Evolutionary conservation across 2,888 invertebrate species (phyloP).

Genomic region (Clunio marinus): DNA sequence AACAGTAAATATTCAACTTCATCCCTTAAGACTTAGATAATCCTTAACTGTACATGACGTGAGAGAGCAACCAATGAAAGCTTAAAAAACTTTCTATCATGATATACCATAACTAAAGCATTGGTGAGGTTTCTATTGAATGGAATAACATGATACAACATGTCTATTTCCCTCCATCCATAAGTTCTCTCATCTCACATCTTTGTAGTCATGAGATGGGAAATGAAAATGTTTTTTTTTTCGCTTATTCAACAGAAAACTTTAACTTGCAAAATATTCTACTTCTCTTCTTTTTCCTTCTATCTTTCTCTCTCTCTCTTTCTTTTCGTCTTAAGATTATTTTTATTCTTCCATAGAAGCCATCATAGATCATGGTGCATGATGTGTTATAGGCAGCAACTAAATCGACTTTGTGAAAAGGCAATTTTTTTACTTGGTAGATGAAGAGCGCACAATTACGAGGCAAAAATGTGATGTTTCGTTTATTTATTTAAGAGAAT

Average conservation of each 20-base stretch:
- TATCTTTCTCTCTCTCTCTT: not conserved
- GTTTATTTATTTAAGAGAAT: not conserved
- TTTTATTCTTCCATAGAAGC: slow-evolving; percentile 1
- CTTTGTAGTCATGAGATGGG: no score
- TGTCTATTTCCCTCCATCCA: not conserved
- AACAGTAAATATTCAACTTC: no score
- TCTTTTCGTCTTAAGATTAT: not conserved
- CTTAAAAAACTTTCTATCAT: not conserved
- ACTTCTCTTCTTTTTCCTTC: not conserved
- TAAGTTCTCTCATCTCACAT: no score
- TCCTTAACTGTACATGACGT: no score
- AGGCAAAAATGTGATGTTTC: not conserved
- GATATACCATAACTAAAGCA: not conserved
- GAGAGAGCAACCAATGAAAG: not conserved
- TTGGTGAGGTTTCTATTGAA: not conserved
- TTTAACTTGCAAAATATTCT: slow-evolving; percentile 24
- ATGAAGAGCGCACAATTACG: not conserved
- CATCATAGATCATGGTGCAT: slow-evolving; percentile 11
- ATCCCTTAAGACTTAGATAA: no score
- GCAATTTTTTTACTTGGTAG: not conserved
- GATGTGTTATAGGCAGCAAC: slow-evolving; percentile 2
- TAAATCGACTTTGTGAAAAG: slow-evolving; percentile 5
- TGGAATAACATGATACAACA: slow-evolving; percentile 17
- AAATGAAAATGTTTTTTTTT: slow-evolving; percentile 14
- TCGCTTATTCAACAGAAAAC: slow-evolving; percentile 37